phyloP scores from a whole-genome alignment of 1,140 invertebrate genomes.

The Bombus pascuorum region DNA sequence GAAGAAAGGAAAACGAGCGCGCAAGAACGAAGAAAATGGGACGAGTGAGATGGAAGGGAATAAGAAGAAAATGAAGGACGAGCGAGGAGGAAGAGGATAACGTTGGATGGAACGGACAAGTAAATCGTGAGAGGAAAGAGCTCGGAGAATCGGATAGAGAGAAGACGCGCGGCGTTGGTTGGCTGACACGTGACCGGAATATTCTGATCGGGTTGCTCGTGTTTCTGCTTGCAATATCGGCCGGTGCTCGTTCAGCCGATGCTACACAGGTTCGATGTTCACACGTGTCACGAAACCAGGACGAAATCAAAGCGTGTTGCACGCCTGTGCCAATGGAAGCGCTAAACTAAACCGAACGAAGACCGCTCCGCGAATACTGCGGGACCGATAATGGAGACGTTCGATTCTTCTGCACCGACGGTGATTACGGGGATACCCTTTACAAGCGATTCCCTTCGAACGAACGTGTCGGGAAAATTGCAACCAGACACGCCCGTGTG shows the following conservation, averaged over 20 bases:
- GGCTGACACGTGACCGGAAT: conserved; percentile 64
- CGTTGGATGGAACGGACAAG: conserved; percentile 2
- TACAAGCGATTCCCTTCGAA: conserved; percentile 10
- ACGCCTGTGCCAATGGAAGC: conserved; percentile 14
- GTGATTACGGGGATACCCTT: conserved; percentile 12
- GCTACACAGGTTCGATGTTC: conserved; percentile 15
- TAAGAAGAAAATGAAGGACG: neutral
- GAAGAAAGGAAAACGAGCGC: neutral
- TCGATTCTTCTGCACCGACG: conserved; percentile 20
- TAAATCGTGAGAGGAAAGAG: conserved; percentile 50
- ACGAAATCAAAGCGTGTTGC: conserved; percentile 58
- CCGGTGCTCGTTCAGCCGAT: conserved; percentile 12
- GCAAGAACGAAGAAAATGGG: neutral
- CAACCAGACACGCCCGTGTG: neutral
- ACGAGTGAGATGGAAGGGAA: neutral
- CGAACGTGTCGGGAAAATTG: conserved; percentile 5
- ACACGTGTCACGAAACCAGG: conserved; percentile 28
- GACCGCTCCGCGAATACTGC: conserved; percentile 5
- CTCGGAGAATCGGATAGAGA: conserved; percentile 37
- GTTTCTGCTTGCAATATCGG: conserved; percentile 38
- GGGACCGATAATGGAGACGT: conserved; percentile 16
- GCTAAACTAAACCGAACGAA: conserved; percentile 39
- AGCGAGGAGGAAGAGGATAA: neutral
- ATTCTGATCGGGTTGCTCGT: conserved; percentile 27
- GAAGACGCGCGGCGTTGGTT: conserved; percentile 46